These are phyloP conservation scores for Halcyon leucocephala DNA, from an alignment of 2,797 vertebrate species.

Conservation along the genomic window DNA sequence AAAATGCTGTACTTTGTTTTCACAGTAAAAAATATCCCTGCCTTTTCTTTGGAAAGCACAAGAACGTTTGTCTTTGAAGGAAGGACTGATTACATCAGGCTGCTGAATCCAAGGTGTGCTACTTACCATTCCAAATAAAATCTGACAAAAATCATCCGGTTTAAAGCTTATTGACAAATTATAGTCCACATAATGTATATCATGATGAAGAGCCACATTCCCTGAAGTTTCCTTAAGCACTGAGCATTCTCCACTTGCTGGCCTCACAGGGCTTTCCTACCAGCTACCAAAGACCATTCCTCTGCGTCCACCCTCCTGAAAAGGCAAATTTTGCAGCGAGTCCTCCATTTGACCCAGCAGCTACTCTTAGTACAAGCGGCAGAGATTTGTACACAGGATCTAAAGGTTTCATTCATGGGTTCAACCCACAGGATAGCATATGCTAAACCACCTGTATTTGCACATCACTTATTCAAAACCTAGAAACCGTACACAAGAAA, in stretches of 20 bases:
- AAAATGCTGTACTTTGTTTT: background rate
- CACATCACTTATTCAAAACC: background rate
- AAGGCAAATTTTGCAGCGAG: background rate
- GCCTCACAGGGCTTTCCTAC: background rate
- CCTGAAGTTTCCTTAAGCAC: background rate
- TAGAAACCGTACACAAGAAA: background rate
- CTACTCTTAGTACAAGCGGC: background rate
- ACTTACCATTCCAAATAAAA: background rate
- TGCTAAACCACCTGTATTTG: background rate
- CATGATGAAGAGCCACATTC: background rate
- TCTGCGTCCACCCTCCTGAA: background rate
- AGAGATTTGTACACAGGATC: background rate
- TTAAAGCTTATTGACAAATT: background rate
- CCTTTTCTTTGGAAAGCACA: background rate
- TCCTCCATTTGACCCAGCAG: background rate
- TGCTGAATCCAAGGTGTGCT: background rate
- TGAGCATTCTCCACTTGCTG: background rate
- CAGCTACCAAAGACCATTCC: background rate
- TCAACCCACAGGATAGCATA: background rate
- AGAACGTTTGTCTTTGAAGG: background rate
- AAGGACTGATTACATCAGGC: background rate
- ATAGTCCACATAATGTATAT: background rate
- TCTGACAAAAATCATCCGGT: background rate
- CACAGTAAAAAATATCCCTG: background rate
- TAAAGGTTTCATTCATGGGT: background rate